Conservation (phyloP, 2,888 invertebrate species). For the Deilephila elpenor region DNA sequence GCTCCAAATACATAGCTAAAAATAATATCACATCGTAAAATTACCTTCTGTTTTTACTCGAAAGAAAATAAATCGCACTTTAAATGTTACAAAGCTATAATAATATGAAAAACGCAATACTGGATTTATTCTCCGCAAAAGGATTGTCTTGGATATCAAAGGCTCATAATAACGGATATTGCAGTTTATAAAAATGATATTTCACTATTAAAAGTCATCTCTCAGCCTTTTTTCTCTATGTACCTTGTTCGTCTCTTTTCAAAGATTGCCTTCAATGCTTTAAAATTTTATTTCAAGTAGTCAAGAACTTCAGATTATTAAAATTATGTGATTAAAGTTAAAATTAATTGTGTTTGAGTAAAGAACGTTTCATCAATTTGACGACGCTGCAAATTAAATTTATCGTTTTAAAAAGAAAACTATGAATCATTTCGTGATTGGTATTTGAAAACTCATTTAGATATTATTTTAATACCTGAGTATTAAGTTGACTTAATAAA, state of each 20-base stretch:
- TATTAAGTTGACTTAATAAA: not conserved
- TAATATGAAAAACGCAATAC: constrained; percentile 10
- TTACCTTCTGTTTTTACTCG: not conserved
- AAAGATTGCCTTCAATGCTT: not conserved
- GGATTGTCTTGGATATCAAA: constrained; percentile 31
- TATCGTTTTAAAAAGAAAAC: not conserved
- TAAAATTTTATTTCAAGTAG: not conserved
- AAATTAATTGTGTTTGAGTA: not conserved
- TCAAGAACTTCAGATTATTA: constrained; percentile 10
- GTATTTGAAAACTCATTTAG: constrained; percentile 4
- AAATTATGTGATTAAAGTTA: not conserved
- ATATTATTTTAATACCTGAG: not conserved
- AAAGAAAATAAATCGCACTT: not conserved
- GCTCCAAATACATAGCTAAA: not conserved
- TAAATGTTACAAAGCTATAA: not conserved
- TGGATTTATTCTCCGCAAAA: constrained; percentile 27
- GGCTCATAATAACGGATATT: constrained; percentile 26
- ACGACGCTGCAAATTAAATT: not conserved
- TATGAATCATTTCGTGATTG: constrained; percentile 18
- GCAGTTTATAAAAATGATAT: constrained; percentile 24
- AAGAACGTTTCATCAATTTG: constrained; percentile 1
- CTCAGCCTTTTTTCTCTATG: not conserved
- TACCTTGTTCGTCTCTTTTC: not conserved
- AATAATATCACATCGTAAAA: not conserved
- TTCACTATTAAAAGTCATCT: constrained; percentile 1